phyloP scores from a whole-genome alignment of 2,888 invertebrate genomes.

The Lycocerus yunnanus region DNA sequence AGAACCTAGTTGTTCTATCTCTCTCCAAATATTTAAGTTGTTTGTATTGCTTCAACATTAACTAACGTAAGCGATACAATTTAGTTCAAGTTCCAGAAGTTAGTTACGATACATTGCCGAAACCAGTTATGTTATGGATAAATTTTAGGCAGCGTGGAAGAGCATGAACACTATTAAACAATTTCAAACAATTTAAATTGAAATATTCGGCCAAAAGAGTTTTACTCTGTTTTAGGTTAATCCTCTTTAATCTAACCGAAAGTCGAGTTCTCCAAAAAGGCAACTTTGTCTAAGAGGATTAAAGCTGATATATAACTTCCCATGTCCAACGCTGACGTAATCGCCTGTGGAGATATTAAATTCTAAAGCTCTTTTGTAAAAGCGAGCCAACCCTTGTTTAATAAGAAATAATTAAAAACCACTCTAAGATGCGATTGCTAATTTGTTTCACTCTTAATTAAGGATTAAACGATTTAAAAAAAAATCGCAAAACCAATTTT shows the following conservation, averaged over 20 bases:
- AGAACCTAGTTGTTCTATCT: too few relatives aligned
- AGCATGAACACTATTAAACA: constrained; percentile 11
- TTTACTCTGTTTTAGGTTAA: constrained; percentile 45
- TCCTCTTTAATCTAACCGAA: constrained; percentile 48
- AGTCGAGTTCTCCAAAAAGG: constrained; percentile 51
- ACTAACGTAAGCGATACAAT: background rate
- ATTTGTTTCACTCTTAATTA: constrained; percentile 5
- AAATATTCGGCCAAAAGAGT: constrained; percentile 43
- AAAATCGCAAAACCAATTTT: background rate
- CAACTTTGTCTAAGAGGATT: constrained; percentile 53
- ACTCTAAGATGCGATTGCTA: background rate
- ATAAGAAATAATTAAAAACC: constrained; percentile 5
- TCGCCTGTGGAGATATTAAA: constrained; percentile 47
- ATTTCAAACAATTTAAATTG: constrained; percentile 44
- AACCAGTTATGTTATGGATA: background rate
- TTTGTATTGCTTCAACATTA: background rate
- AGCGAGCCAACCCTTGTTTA: constrained; percentile 4
- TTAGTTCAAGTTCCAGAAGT: background rate
- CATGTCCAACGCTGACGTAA: constrained; percentile 45
- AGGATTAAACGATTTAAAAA: background rate
- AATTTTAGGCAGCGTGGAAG: background rate
- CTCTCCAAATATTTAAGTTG: background rate
- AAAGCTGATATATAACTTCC: constrained; percentile 52
- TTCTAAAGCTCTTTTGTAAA: constrained; percentile 39
- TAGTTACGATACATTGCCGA: background rate